Percentiles rank a stretch among this genome's conserved stretches.
phyloP scores from a whole-genome alignment of 2,888 invertebrate species.

The Agrypnus murinus region DNA sequence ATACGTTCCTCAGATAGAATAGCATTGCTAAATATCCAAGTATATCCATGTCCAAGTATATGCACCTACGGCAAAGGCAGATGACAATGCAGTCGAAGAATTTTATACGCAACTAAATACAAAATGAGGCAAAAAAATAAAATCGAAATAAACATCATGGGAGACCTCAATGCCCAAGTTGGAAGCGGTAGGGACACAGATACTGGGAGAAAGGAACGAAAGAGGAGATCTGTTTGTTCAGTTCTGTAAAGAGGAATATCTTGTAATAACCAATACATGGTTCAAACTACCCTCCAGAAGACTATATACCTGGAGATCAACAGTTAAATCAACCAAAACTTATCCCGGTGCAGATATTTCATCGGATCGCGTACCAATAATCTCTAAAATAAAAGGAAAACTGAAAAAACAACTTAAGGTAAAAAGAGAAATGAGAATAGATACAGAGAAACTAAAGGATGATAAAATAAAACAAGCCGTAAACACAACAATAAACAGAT shows the following conservation, averaged over 20 bases:
- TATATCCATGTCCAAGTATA: slow-evolving; percentile 1
- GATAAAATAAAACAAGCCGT: background rate
- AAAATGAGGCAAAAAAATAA: slow-evolving; percentile 15
- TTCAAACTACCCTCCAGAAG: slow-evolving; percentile 4
- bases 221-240: slow-evolving; percentile 6
- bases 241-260: slow-evolving; percentile 16
- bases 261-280: slow-evolving; percentile 27
- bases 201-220: slow-evolving; percentile 12
- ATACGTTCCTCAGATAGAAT: slow-evolving; percentile 15
- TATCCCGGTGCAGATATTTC: too few relatives aligned
- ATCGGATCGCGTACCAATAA: too few relatives aligned
- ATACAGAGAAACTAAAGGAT: too few relatives aligned
- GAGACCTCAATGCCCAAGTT: slow-evolving; percentile 5
- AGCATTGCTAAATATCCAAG: slow-evolving; percentile 4
- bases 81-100: slow-evolving; percentile 7
- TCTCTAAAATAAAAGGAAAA: background rate
- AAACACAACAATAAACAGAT: slow-evolving; percentile 1
- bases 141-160: slow-evolving; percentile 2
- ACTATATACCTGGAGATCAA: slow-evolving; percentile 5
- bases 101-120: slow-evolving; percentile 14
- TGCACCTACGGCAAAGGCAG: background rate
- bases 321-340: too few relatives aligned
- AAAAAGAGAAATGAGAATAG: background rate
- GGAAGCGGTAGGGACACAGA: background rate
- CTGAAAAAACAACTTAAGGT: background rate